These are phyloP conservation scores for Macropus fuliginosus DNA, from an alignment of 2,797 vertebrate genomes.

Conservation along the genomic window DNA sequence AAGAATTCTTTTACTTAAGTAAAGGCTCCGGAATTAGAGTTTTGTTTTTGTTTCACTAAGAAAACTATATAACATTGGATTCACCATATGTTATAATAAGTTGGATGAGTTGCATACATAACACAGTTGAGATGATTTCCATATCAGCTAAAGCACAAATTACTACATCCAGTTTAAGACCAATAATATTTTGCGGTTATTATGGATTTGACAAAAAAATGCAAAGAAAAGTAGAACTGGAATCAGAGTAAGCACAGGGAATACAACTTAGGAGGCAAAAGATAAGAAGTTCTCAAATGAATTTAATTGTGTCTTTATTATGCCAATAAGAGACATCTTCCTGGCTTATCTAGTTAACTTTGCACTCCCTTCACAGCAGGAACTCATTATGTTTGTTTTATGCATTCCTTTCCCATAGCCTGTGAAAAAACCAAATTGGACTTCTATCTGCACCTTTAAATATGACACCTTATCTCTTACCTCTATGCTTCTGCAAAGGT, in stretches of 20 bases:
- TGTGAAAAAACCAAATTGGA: neutral
- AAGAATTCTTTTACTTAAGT: conserved; percentile 40
- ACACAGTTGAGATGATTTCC: conserved; percentile 46
- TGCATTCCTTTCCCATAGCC: neutral
- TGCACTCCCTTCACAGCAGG: neutral
- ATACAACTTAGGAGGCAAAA: conserved; percentile 19
- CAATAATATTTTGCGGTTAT: neutral
- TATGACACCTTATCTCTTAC: neutral
- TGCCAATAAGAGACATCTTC: conserved; percentile 5
- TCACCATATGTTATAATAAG: conserved; percentile 32
- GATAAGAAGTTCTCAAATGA: neutral
- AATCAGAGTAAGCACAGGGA: conserved; percentile 25
- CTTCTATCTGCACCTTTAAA: neutral
- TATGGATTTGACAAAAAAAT: neutral
- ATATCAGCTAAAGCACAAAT: conserved; percentile 5
- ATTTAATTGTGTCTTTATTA: neutral
- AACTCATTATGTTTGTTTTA: neutral
- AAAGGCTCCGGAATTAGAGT: neutral
- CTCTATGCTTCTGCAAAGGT: neutral
- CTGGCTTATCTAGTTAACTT: conserved; percentile 29
- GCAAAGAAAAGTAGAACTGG: conserved; percentile 38
- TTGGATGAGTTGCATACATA: conserved; percentile 24
- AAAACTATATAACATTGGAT: neutral
- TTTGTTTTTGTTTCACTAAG: neutral
- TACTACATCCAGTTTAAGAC: neutral